phyloP scores from a whole-genome alignment of 1,140 invertebrate genomes.

The Atta texana region DNA sequence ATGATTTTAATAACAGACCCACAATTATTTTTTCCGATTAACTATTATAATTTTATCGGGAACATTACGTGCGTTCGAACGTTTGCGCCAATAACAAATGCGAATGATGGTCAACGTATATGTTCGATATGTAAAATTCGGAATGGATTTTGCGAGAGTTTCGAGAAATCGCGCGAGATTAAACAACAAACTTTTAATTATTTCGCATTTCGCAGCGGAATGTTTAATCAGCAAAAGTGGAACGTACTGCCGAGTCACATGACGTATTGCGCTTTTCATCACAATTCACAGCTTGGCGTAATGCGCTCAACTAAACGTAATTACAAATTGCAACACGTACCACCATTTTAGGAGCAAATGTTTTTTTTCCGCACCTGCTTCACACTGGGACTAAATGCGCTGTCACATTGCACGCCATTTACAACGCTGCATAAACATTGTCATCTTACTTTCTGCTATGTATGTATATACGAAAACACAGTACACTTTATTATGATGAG shows the following conservation, averaged over 20 bases:
- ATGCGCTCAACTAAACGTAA: slow-evolving; percentile 72
- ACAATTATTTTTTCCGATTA: not conserved
- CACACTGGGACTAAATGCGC: slow-evolving; percentile 12
- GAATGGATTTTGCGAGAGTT: slow-evolving; percentile 41
- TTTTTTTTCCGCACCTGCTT: slow-evolving; percentile 15
- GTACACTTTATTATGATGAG: slow-evolving; percentile 1
- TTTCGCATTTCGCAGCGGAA: slow-evolving; percentile 65
- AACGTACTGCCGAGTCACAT: slow-evolving; percentile 55
- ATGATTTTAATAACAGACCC: slow-evolving; percentile 5
- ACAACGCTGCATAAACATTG: slow-evolving; percentile 11
- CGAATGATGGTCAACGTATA: not conserved
- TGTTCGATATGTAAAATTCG: not conserved
- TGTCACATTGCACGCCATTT: slow-evolving; percentile 35
- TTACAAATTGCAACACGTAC: slow-evolving; percentile 63
- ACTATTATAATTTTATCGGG: slow-evolving; percentile 8
- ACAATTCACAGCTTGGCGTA: slow-evolving; percentile 63
- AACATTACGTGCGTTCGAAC: not conserved
- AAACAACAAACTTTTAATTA: slow-evolving; percentile 73
- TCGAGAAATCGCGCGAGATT: slow-evolving; percentile 68
- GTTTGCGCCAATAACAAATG: slow-evolving; percentile 34
- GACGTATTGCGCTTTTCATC: slow-evolving; percentile 69
- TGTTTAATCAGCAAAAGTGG: slow-evolving; percentile 69
- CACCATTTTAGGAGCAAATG: slow-evolving; percentile 20
- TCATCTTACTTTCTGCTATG: slow-evolving; percentile 7
- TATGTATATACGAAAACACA: not conserved